phyloP scores from a whole-genome alignment of 1,140 invertebrate genomes.

The Panagrolaimus sp. region DNA sequence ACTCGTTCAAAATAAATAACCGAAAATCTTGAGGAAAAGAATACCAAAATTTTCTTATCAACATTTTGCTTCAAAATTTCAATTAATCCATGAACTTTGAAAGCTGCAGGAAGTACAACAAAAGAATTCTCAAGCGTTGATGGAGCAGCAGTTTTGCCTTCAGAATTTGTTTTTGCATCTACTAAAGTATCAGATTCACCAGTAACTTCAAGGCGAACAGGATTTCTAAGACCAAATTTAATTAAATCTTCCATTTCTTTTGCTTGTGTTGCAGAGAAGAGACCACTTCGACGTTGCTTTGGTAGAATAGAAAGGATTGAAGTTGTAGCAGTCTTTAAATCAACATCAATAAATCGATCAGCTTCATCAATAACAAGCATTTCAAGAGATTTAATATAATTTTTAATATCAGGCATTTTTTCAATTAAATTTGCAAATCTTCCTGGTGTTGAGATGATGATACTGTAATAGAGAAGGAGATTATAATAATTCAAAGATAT shows the following conservation, averaged over 20 bases:
- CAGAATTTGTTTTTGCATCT: background rate
- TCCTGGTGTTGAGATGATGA: conserved; percentile 53
- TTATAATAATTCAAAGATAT: too few relatives aligned
- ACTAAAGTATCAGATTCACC: background rate
- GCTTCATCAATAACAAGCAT: conserved; percentile 92
- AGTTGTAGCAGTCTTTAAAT: conserved; percentile 78
- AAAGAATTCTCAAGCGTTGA: conserved; percentile 11
- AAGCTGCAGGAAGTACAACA: conserved; percentile 65
- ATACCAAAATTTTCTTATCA: conserved; percentile 77
- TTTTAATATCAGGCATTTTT: conserved; percentile 39
- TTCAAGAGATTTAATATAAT: conserved; percentile 66
- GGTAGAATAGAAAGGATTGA: conserved; percentile 84
- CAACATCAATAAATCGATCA: conserved; percentile 82
- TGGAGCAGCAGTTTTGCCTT: conserved; percentile 5
- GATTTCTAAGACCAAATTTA: conserved; percentile 86
- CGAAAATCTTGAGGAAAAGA: conserved; percentile 88
- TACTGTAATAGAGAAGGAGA: conserved; percentile 24
- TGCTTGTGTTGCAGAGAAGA: conserved; percentile 98
- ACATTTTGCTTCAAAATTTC: conserved; percentile 68
- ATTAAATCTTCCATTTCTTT: conserved; percentile 85
- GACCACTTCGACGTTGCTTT: conserved; percentile 81
- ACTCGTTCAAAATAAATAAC: conserved; percentile 86
- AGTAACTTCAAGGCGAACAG: conserved; percentile 75
- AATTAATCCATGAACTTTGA: conserved; percentile 72
- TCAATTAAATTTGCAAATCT: conserved; percentile 41